Evolutionary conservation across 2,113 vertebrate genomes (phyloP), one percentile per base, ranked within the genome.

Genomic region (Lipophrys pholis): DNA sequence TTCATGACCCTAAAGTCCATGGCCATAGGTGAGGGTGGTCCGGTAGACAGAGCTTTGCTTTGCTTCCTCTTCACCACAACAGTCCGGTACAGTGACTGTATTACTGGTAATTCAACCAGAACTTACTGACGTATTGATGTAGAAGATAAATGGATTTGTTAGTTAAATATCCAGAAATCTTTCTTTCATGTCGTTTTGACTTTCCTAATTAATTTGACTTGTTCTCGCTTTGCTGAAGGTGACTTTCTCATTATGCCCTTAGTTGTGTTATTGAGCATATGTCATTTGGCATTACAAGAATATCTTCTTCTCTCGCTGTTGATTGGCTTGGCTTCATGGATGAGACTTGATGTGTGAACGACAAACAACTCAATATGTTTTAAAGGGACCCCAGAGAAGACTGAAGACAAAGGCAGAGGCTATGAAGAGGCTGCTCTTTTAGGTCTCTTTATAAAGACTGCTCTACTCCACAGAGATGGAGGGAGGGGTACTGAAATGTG

Each of bases 291-390:
- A 14, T 75, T 6, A 48, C n/a, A 76, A 68, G 17, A 71, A 72
- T 43, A n/a, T 41, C 61, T 66, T 66, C 64, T 56, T 62, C 53
- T 48, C 43, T 60, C 6, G 72, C 53, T 60, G 59, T 52, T 21
- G 50, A 76, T 76, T 83, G 82, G 74, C 82, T 40, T 35, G 75
- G 66, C 64, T 73, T 84, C 66, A 68, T 41, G 50, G 68, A 52
- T 50, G 69, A 62, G 14, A 6, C 45, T 81, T 36, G 14, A 11
- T 67, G 35, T 7, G 9, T 41, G 6, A 70, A 67, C 58, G 80
- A 77, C 72, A 82, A 83, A 85, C 30, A 62, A 56, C 71, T 73
- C 74, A 81, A 64, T 84, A 45, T 74, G 65, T 82, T 88, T 83
- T 67, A 85, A 83, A 85, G 70, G 30, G 65, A 74, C 70, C 69